Evolutionary conservation across 2,113 vertebrate species (phyloP), one percentile per base, ranked within the genome.

Genomic region (Lagopus leucura): DNA sequence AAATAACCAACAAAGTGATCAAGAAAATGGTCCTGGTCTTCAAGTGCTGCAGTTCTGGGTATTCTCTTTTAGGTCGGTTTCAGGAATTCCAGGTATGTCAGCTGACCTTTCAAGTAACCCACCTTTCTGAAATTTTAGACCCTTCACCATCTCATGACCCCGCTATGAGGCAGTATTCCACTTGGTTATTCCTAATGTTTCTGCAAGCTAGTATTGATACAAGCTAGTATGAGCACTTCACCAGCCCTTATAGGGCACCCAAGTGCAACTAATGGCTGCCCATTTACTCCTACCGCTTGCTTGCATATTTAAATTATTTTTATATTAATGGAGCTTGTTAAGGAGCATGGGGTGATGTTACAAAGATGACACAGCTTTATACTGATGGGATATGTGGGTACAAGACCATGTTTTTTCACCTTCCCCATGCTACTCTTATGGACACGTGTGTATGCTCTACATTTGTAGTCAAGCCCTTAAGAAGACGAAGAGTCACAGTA

Each of bases 401-500:
- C 6, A 9, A 60, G 4, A 64, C 13, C 11, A 69, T 2, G 69
- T 15, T 50, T 48, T 86, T 77, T 38, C 40, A 15, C 3, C 11
- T 52, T 61, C 42, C 27, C 15, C 27, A 38, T 57, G 4, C 58
- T 28, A 22, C 0, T 79, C 50, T 45, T 61, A 43, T n/a, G 58
- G 91, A 42, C 30, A 58, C 42, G 8, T 8, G 16, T 72, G 69
- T 25, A 48, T 43, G 19, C 57, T 36, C 38, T 54, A 36, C 13
- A 22, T 6, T 9, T 71, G 42, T 12, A 10, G 54, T 19, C 27
- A 58, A 91, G 16, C 24, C n/a, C 45, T 25, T 17, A 55, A 10
- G 34, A 27, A 27, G 11, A 48, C 8, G 5, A 2, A 11, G 66
- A 34, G 13, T 0, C 34, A 12, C 45, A 95, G 9, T 98, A 99